Evolutionary conservation across 2,888 invertebrate genomes (phyloP).

Genomic region (Shargacucullia verbasci): DNA sequence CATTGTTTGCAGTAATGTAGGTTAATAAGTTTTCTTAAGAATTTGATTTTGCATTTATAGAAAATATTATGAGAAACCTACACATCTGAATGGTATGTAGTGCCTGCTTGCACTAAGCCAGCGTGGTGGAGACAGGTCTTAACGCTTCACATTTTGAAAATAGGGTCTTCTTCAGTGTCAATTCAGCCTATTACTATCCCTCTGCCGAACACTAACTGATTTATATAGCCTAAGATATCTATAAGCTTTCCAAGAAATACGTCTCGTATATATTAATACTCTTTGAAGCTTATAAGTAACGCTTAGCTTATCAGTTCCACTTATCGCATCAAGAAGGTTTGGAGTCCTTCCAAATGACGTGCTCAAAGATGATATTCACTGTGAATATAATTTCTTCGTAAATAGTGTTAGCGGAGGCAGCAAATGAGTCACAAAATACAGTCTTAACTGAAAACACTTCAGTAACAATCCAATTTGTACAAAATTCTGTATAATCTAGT

Average conservation of each 20-base stretch:
- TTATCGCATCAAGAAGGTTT: constrained; percentile 33
- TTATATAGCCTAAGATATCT: too few relatives aligned
- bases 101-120: too few relatives aligned
- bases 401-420: constrained; percentile 27
- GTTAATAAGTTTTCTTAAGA: too few relatives aligned
- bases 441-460: constrained; percentile 17
- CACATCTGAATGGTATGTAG: too few relatives aligned
- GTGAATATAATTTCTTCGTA: constrained; percentile 44
- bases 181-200: too few relatives aligned
- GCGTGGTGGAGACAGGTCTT: too few relatives aligned
- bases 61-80: too few relatives aligned
- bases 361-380: constrained; percentile 47
- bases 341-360: constrained; percentile 55
- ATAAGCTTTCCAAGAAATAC: constrained; percentile 11
- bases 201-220: too few relatives aligned
- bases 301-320: constrained; percentile 26
- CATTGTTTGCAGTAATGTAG: not conserved
- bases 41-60: too few relatives aligned
- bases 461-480: constrained; percentile 40
- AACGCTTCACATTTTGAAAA: too few relatives aligned
- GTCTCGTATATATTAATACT: constrained; percentile 30
- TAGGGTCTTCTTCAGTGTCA: too few relatives aligned
- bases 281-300: constrained; percentile 11
- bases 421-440: constrained; percentile 28
- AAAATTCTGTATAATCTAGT: constrained; percentile 49